Evolutionary conservation across 2,888 invertebrate genomes (phyloP).

Genomic region (Ormyrus pomaceus): DNA sequence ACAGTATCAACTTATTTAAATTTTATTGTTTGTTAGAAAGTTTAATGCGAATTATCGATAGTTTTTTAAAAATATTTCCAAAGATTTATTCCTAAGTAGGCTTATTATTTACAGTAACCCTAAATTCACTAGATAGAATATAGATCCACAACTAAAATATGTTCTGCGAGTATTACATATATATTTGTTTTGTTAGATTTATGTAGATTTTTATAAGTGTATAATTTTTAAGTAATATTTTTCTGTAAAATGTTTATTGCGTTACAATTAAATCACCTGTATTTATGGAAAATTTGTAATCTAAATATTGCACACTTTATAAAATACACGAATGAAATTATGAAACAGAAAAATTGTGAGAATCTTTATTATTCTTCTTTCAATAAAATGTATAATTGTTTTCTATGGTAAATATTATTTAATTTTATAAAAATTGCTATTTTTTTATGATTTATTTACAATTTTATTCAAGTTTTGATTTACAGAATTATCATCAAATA

Average conservation of each 20-base stretch:
- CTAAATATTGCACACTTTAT: conserved; percentile 45
- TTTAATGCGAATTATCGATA: no score
- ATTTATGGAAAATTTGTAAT: conserved; percentile 38
- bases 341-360: conserved; percentile 21
- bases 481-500: background rate
- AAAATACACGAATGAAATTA: conserved; percentile 43
- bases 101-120: no score
- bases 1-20: background rate
- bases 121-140: no score
- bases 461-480: background rate
- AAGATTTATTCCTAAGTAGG: no score
- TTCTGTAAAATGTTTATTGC: no score
- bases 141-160: no score
- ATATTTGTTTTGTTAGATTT: no score
- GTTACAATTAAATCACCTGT: conserved; percentile 13
- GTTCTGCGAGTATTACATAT: no score
- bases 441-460: background rate
- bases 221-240: no score
- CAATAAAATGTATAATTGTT: conserved; percentile 31
- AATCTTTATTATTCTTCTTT: conserved; percentile 26
- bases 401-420: background rate
- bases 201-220: no score
- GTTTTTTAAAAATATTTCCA: no score
- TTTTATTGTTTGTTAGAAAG: background rate
- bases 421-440: background rate